These are phyloP conservation scores for Ormia ochracea DNA, from an alignment of 2,888 invertebrate genomes.

Conservation along the genomic window DNA sequence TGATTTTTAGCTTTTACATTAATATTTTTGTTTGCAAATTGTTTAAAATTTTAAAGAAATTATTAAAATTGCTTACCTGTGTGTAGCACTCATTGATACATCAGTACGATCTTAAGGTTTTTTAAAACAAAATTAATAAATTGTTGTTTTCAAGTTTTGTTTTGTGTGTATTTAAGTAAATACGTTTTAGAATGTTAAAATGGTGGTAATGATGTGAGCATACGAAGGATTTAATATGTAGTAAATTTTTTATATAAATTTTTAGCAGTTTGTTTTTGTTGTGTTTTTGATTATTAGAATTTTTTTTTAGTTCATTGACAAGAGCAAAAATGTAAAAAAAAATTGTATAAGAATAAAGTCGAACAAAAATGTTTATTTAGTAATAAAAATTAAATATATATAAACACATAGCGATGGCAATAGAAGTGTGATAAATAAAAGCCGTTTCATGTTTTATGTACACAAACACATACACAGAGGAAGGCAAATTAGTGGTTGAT, in stretches of 20 bases:
- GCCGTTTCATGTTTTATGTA: slow-evolving; percentile 18
- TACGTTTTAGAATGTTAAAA: slow-evolving; percentile 1
- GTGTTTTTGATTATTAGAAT: slow-evolving; percentile 21
- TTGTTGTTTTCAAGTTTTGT: neutral
- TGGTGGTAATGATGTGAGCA: neutral
- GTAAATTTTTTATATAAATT: neutral
- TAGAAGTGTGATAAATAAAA: neutral
- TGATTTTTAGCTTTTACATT: neutral
- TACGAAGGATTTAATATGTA: neutral
- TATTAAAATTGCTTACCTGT: slow-evolving; percentile 74
- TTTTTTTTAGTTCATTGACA: neutral
- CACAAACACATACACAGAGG: neutral
- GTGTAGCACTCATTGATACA: slow-evolving; percentile 76
- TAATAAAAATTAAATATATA: slow-evolving; percentile 9
- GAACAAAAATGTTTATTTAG: slow-evolving; percentile 33
- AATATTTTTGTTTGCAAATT: neutral
- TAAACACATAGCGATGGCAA: neutral
- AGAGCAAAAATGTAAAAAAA: neutral
- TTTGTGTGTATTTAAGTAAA: neutral
- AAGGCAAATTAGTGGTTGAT: slow-evolving; percentile 20
- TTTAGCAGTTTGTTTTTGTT: slow-evolving; percentile 10
- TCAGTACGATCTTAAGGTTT: slow-evolving; percentile 75
- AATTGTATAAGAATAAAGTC: neutral
- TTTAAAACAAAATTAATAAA: slow-evolving; percentile 21
- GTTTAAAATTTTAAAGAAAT: neutral